Base-by-base conservation (phyloP, 2,888 invertebrate species). In the Drosophila paranaensis region DNA sequence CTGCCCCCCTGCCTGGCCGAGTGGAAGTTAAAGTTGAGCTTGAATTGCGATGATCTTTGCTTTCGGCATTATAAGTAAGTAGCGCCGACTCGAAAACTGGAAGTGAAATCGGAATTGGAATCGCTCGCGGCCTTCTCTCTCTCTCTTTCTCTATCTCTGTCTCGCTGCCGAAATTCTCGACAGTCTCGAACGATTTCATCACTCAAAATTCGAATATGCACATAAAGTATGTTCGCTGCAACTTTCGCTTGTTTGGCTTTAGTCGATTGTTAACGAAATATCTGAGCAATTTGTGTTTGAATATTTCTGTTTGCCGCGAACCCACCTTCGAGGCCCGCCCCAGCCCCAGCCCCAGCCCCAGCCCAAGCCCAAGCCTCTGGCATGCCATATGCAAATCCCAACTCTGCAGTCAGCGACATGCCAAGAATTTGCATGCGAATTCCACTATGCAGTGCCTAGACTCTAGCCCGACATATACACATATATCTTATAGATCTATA, bases 41-140 rank as follows among this genome's bases (percentile, higher is more conserved):
- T 76, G 67, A 82, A 79, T 76, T 79, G 70, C 73, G 80, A 73
- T 80, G 71, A 79, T 73, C 79, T 82, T 79, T 77, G 77, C 71
- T 74, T 79, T 72, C 74, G 71, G 74, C 73, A 60, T 74, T 70
- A 74, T 66, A 66, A 53, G 74, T 74, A 65, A 56, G 71, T 64
- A 48, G 62, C 61, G 67, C 20, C 51, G 43, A 51, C 61, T 37
- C 10, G 48, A 61, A 81, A 84, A 82, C 85, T 82, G 82, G 77
- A 77, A 82, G 82, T 84, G 82, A 82, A 85, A 85, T 77, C 82
- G 84, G 45, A 60, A 60, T 53, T 40, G 60, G 39, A 60, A 48
- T 58, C 57, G 57, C 16, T 43, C 2, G 46, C 46, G 45, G 46
- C 3, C 27, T 25, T 25, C 39, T 16, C 20, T 14, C 0, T 1